Percentiles rank a stretch among this genome's conserved stretches.
phyloP scores from a whole-genome alignment of 2,888 invertebrate species.

The Drosophila longiperda region DNA sequence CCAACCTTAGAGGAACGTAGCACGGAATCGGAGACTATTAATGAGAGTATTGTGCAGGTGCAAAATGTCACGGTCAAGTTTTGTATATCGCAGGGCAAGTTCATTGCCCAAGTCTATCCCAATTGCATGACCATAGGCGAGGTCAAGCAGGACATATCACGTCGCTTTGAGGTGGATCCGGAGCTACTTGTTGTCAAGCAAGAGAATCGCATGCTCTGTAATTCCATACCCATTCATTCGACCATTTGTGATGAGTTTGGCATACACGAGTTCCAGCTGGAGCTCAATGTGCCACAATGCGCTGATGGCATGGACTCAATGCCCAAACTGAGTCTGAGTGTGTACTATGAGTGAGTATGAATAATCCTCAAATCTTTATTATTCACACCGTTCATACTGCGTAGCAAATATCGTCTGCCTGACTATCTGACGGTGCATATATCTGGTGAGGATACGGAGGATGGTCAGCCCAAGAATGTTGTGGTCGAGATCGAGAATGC shows the following conservation, averaged over 20 bases:
- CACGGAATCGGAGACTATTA: conserved; percentile 43
- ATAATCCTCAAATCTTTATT: background rate
- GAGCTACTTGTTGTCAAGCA: conserved; percentile 86
- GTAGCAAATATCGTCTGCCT: conserved; percentile 85
- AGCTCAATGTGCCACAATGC: conserved; percentile 32
- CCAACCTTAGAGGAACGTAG: conserved; percentile 37
- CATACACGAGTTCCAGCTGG: conserved; percentile 81
- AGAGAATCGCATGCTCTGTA: conserved; percentile 83
- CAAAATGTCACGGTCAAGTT: conserved; percentile 85
- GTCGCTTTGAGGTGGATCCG: conserved; percentile 86
- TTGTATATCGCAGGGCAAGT: conserved; percentile 77
- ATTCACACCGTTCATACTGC: too few relatives aligned
- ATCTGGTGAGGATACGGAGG: conserved; percentile 84
- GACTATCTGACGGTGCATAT: conserved; percentile 87
- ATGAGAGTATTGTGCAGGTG: conserved; percentile 43
- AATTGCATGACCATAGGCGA: conserved; percentile 86
- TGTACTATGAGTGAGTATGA: conserved; percentile 83
- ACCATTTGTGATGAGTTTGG: conserved; percentile 82
- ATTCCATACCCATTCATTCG: conserved; percentile 74
- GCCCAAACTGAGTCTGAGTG: conserved; percentile 78
- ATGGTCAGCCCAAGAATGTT: conserved; percentile 84
- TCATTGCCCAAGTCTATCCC: conserved; percentile 84
- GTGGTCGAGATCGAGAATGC: conserved; percentile 87
- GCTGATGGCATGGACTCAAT: background rate
- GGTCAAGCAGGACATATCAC: conserved; percentile 87